A percentile compares a stretch with the other conserved stretches of the same genome.
Evolutionary conservation across 2,888 invertebrate species (phyloP).

Genomic region (Eurytoma californica): DNA sequence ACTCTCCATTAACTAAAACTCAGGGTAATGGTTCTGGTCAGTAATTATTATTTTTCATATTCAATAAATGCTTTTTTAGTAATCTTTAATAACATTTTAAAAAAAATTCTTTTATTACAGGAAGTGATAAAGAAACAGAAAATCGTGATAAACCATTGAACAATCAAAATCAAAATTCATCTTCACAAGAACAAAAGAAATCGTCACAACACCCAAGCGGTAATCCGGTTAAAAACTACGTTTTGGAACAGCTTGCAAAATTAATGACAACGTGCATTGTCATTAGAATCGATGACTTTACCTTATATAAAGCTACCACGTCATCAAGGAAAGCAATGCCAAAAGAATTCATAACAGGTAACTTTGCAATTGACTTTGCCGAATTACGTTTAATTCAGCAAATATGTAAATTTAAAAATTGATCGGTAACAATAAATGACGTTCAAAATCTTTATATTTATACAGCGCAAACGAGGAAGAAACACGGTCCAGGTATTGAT

Average conservation of each 20-base stretch:
- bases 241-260: conserved; percentile 86
- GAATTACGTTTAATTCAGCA: conserved; percentile 5
- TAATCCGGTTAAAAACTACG: conserved; percentile 80
- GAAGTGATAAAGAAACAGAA: conserved; percentile 62
- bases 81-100: not conserved
- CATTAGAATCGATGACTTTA: conserved; percentile 93
- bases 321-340: conserved; percentile 83
- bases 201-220: conserved; percentile 67
- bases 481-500: conserved; percentile 71
- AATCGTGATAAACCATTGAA: conserved; percentile 64
- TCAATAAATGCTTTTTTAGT: not conserved
- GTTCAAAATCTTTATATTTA: conserved; percentile 65
- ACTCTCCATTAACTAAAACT: conserved; percentile 76
- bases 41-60: conserved; percentile 10
- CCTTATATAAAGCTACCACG: conserved; percentile 89
- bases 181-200: conserved; percentile 67
- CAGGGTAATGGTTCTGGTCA: conserved; percentile 66
- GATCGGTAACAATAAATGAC: conserved; percentile 48
- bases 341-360: conserved; percentile 89
- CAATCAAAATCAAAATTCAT: conserved; percentile 62
- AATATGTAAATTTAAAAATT: conserved; percentile 30
- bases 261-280: conserved; percentile 95
- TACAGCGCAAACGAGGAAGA: conserved; percentile 73
- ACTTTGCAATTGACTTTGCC: conserved; percentile 46
- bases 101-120: conserved; percentile 35